These are phyloP conservation scores for Regulus satrapa DNA, from an alignment of 2,113 vertebrate species.

Conservation along the genomic window DNA sequence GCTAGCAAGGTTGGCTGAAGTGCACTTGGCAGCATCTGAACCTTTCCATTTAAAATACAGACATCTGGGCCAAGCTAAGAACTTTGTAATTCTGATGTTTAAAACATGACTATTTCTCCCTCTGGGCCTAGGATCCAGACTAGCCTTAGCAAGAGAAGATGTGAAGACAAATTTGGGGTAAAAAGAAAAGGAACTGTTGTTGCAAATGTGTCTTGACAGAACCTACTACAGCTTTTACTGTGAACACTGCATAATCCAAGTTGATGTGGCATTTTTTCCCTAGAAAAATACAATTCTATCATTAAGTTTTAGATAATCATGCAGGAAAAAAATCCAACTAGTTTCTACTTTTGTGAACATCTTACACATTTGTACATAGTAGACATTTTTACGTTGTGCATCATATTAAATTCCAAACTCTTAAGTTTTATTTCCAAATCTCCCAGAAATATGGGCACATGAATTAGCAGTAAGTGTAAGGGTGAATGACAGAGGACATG, in stretches of 20 bases:
- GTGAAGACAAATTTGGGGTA: neutral
- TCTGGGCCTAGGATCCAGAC: neutral
- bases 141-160: neutral
- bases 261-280: neutral
- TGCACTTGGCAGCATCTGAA: neutral
- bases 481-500: neutral
- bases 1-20: neutral
- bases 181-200: neutral
- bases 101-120: neutral
- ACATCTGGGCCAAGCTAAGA: neutral
- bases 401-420: neutral
- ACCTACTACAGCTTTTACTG: neutral
- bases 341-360: neutral
- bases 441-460: neutral
- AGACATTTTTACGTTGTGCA: neutral
- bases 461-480: neutral
- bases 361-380: neutral
- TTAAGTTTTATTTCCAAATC: neutral
- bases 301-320: neutral
- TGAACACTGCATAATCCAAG: neutral
- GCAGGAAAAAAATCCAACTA: neutral
- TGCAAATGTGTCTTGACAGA: neutral
- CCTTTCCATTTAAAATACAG: neutral
- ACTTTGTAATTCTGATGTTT: neutral
- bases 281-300: neutral